Base-by-base conservation (phyloP, 1,140 invertebrate genomes). In the Delia radicum region DNA sequence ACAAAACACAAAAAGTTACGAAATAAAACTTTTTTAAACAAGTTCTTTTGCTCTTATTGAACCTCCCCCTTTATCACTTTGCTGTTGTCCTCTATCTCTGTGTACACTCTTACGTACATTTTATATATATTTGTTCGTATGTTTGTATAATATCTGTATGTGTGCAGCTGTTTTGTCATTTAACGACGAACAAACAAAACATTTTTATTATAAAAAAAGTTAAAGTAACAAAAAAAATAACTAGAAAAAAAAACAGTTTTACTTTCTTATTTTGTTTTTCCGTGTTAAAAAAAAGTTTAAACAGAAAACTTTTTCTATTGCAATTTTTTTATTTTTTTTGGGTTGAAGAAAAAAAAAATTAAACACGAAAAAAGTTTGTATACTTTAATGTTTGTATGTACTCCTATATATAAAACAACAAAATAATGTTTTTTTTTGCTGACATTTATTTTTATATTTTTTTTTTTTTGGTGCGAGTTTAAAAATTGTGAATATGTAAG, bases 11-110 rank as follows among this genome's bases (percentile, higher is more conserved):
- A 42, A 42, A 42, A 55, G 48, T 65, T 65, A 65, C 62, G 62
- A 65, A 24, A 65, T 65, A 65, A 65, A 65, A 65, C 62, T 65
- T 65, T 65, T 65, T 65, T 28, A 26, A 65, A 65, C 62, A 65
- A 65, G 28, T 42, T n/a, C n/a, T n/a, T 42, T 42, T 42, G n/a
- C 37, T 13, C 37, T 15, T 42, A 33, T 37, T 69, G 2, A 33
- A 69, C 21, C 65, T 31, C 27, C 29, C 21, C 21, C 12, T 55
- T 15, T 33, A 12, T 67, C 29, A 18, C 37, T 33, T 33, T 21
- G n/a, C 37, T 18, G 15, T 1, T 31, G 8, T 12, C n/a, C n/a
- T 69, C 29, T 21, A 8, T 69, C 31, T 6, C n/a, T 65, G n/a
- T 65, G n/a, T 28, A 27, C 62, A 42, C 12, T 29, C 27, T 65